Base-by-base conservation (phyloP, 30 jellyfish, hydroid and myxozoan species). In the Rhopilema esculentum region DNA sequence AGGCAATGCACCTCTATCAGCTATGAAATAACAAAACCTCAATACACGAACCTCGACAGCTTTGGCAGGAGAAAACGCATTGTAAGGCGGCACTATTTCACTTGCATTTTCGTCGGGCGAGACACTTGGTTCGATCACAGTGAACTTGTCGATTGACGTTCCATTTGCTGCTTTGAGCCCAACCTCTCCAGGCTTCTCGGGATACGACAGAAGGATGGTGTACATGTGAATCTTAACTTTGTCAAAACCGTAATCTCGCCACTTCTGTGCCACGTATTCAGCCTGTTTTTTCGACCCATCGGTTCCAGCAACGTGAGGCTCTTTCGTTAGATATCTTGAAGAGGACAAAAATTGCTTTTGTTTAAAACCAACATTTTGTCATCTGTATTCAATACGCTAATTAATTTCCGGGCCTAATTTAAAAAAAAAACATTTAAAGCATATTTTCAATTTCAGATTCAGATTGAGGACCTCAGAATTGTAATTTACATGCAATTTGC, bases 231-330 rank as follows among this genome's bases (percentile, higher is more conserved):
- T 72, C 63, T 83, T 70, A 32, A 84, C 97, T 57, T 71, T 66
- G 69, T 91, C 97, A n/a, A 91, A 91, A n/a, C 95, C 97, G 24
- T n/a, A 33, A 18, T 83, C 82, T 32, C 92, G 90, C 74, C 79
- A 77, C 53, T 91, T 75, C 7, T 76, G 27, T 4, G 85, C 93
- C 21, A 91, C 85, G 50, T 65, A 77, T 1, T 72, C 88, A 19
- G 95, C 97, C 33, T 76, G 89, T 57, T 84, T 85, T 50, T 91
- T 91, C 24, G 88, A 74, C 49, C 77, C 87, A 12, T 66, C 73
- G 27, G 97, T 82, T 8, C 97, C 97, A 68, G 95, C 94, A 49
- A 91, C 80, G 70, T 91, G 97, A 4, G 95, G 97, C 25, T 50
- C 32, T 33, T 57, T 63, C 27, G 97, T 74, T 81, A 89, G 49